Evolutionary conservation across 2,797 vertebrate species (phyloP).

Genomic region (Pangasius sanitwongsei): DNA sequence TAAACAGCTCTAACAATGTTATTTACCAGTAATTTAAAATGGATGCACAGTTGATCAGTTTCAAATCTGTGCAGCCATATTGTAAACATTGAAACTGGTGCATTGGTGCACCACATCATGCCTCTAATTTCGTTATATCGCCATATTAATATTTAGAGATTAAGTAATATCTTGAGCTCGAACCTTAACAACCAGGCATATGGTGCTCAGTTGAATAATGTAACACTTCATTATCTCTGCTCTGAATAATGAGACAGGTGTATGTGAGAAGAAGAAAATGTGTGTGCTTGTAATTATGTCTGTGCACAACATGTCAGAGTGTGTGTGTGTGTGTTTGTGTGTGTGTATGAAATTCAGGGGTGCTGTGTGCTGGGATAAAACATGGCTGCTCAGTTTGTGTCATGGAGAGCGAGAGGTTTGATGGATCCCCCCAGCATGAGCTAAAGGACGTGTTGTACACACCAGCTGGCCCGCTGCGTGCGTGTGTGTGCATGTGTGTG

Average conservation of each 20-base stretch:
- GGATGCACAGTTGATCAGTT: background rate
- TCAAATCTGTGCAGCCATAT: background rate
- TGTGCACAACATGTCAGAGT: background rate
- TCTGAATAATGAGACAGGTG: conserved; percentile 27
- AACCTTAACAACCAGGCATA: conserved; percentile 9
- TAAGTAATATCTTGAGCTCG: background rate
- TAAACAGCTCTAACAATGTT: background rate
- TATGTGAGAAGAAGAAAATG: background rate
- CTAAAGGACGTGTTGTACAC: conserved; percentile 52
- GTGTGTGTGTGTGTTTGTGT: conserved; percentile 24
- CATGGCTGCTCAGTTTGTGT: conserved; percentile 30
- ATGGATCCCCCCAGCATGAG: conserved; percentile 40
- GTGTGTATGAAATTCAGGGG: conserved; percentile 17
- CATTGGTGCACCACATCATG: too few relatives aligned
- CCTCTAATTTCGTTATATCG: too few relatives aligned
- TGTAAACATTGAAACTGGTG: background rate
- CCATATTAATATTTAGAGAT: background rate
- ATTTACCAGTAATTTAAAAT: background rate
- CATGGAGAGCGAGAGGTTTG: conserved; percentile 41
- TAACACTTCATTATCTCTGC: conserved; percentile 26
- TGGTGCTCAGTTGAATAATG: conserved; percentile 18
- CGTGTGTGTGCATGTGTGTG: background rate
- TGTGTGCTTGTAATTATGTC: conserved; percentile 5
- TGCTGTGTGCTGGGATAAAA: conserved; percentile 33
- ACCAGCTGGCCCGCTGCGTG: conserved; percentile 52